Percentiles rank a stretch among this genome's conserved stretches.
Conservation (phyloP, 2,888 invertebrate genomes). For the Venusia cambrica region DNA sequence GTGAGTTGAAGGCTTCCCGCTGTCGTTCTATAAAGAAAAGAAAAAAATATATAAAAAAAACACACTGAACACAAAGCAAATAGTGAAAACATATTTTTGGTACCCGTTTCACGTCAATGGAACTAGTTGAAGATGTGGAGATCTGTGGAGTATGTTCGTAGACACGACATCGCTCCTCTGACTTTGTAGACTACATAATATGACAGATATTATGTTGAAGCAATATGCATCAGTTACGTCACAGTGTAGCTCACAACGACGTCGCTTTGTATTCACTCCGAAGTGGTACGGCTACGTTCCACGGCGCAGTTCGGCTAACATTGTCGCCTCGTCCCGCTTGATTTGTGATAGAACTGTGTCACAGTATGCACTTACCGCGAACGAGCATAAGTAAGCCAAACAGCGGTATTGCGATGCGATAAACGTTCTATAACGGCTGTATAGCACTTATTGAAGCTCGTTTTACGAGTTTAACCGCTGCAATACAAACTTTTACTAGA, state of each 20-base stretch:
- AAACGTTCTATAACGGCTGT: slow-evolving; percentile 11
- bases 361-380: slow-evolving; percentile 38
- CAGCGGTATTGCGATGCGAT: slow-evolving; percentile 11
- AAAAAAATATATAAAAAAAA: background rate
- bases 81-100: no score
- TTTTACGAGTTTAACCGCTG: slow-evolving; percentile 15
- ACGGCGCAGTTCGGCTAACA: slow-evolving; percentile 35
- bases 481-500: slow-evolving; percentile 13
- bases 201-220: background rate
- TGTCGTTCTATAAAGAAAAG: no score
- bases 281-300: slow-evolving; percentile 36
- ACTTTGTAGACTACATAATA: slow-evolving; percentile 5
- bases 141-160: no score
- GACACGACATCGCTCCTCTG: no score
- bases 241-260: slow-evolving; percentile 31
- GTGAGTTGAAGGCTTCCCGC: no score
- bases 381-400: slow-evolving; percentile 19
- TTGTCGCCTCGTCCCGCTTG: slow-evolving; percentile 44
- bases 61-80: background rate
- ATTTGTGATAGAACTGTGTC: slow-evolving; percentile 53
- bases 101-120: no score
- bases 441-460: slow-evolving; percentile 19
- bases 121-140: no score
- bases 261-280: slow-evolving; percentile 41
- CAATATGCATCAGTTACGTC: slow-evolving; percentile 9